phyloP scores from a whole-genome alignment of 2,888 invertebrate genomes.

The Neoitamus cyanurus region DNA sequence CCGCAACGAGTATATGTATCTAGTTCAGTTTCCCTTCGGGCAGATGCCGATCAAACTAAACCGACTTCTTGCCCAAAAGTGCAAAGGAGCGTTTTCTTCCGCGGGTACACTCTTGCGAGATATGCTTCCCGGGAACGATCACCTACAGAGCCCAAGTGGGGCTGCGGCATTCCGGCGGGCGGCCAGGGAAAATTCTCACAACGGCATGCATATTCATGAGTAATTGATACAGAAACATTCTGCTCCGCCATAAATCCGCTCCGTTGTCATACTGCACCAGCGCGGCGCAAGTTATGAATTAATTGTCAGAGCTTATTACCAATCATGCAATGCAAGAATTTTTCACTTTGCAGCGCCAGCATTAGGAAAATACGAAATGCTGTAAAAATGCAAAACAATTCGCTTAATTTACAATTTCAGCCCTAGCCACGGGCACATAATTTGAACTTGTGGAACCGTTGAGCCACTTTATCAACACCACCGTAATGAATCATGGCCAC shows the following conservation, averaged over 20 bases:
- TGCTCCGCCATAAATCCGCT: background rate
- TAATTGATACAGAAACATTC: conserved; percentile 15
- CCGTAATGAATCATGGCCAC: conserved; percentile 38
- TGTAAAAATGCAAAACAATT: conserved; percentile 41
- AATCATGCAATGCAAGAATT: conserved; percentile 43
- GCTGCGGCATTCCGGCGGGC: background rate
- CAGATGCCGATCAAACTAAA: too few relatives aligned
- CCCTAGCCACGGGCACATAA: conserved; percentile 44
- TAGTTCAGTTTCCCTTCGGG: too few relatives aligned
- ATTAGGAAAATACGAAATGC: conserved; percentile 20
- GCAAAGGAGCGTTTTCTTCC: background rate
- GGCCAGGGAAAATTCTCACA: background rate
- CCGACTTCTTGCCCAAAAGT: background rate
- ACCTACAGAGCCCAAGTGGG: background rate
- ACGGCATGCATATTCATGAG: background rate
- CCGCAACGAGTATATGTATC: too few relatives aligned
- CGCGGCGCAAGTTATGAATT: conserved; percentile 24
- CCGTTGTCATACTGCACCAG: conserved; percentile 29
- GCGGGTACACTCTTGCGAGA: background rate
- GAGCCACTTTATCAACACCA: conserved; percentile 25
- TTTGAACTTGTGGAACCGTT: conserved; percentile 47
- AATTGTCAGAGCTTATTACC: conserved; percentile 40
- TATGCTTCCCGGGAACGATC: background rate
- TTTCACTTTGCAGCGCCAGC: conserved; percentile 20
- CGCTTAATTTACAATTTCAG: conserved; percentile 51